Conservation (phyloP, 2,113 vertebrate species). For the Thinocorus orbignyianus region DNA sequence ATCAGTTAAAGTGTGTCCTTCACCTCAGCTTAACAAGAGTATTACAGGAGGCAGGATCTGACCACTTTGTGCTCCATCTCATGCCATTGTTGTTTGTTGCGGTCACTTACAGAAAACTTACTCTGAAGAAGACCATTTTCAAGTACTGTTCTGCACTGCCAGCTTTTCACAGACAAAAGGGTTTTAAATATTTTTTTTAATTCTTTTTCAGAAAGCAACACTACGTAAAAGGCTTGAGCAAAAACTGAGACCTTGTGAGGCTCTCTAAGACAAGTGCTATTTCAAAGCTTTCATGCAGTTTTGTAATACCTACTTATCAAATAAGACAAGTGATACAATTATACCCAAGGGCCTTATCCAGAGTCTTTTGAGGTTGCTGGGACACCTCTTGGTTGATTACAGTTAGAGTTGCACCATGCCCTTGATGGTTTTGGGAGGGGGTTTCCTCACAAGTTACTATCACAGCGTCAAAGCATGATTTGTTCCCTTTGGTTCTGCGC, state of each 20-base stretch:
- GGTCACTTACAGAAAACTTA: neutral
- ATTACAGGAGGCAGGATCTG: neutral
- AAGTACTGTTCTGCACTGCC: neutral
- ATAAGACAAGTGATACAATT: neutral
- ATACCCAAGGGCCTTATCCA: neutral
- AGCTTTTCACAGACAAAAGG: neutral
- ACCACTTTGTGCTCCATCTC: neutral
- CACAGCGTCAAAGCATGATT: neutral
- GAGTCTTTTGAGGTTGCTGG: neutral
- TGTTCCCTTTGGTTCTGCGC: neutral
- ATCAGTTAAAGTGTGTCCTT: neutral
- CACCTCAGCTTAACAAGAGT: neutral
- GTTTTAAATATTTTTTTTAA: neutral
- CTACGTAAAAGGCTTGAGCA: neutral
- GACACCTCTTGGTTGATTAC: neutral
- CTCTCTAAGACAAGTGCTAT: neutral
- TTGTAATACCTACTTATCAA: neutral
- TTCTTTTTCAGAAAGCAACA: neutral
- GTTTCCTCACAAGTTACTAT: neutral
- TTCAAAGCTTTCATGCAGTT: conserved; percentile 41
- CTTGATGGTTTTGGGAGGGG: neutral
- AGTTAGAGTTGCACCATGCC: neutral
- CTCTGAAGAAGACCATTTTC: neutral
- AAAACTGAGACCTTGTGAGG: neutral
- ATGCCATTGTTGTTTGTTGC: neutral